These are phyloP conservation scores for Andrena bucephala DNA, from an alignment of 2,888 invertebrate genomes.

Conservation along the genomic window DNA sequence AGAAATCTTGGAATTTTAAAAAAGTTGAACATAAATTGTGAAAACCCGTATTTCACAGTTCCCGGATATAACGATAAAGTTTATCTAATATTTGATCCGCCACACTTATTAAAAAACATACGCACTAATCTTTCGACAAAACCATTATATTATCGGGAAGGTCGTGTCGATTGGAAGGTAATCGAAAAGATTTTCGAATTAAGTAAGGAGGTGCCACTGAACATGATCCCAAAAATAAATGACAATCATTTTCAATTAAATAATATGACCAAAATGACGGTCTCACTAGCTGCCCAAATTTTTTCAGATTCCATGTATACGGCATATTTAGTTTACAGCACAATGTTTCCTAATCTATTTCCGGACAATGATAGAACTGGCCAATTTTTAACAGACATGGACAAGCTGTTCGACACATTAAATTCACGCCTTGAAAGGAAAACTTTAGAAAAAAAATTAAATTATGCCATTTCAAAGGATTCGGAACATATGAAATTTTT, in stretches of 20 bases:
- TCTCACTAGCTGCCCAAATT: not conserved
- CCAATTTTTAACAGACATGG: not conserved
- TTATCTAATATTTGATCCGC: not conserved
- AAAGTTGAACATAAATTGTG: not conserved
- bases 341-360: not conserved
- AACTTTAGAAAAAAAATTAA: not conserved
- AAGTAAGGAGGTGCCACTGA: not conserved
- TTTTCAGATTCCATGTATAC: not conserved
- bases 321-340: not conserved
- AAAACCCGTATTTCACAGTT: not conserved
- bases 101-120: not conserved
- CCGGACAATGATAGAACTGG: not conserved
- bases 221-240: not conserved
- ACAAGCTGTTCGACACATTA: not conserved
- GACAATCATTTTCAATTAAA: not conserved
- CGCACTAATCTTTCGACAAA: not conserved
- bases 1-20: not conserved
- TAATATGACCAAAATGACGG: not conserved
- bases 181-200: not conserved
- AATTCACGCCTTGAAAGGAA: not conserved
- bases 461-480: not conserved
- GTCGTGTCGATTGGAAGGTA: no score
- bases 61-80: not conserved
- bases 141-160: not conserved
- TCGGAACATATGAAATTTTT: not conserved